Evolutionary conservation across 2,888 invertebrate genomes (phyloP).

Genomic region (Lasius platythorax): DNA sequence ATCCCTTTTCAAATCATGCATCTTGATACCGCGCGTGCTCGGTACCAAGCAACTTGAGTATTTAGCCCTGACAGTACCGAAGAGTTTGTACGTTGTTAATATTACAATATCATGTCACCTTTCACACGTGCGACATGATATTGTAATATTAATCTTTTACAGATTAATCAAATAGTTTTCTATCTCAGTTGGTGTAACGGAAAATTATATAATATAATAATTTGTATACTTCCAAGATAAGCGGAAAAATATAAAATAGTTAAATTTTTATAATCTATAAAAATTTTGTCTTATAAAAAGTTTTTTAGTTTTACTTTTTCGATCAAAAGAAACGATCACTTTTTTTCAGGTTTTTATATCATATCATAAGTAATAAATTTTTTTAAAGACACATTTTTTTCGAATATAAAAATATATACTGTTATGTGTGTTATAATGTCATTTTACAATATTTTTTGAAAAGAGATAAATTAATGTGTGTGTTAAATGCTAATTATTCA

Average conservation of each 20-base stretch:
- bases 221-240: neutral
- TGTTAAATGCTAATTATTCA: neutral
- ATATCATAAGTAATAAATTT: neutral
- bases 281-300: neutral
- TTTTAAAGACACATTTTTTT: neutral
- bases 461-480: neutral
- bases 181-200: neutral
- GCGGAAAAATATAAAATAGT: neutral
- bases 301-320: neutral
- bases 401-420: neutral
- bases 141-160: neutral
- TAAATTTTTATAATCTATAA: neutral
- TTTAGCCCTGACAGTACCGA: neutral
- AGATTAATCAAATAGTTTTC: neutral
- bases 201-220: constrained; percentile 6
- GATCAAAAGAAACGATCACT: neutral
- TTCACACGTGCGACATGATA: neutral
- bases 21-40: neutral
- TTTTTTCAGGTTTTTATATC: neutral
- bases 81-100: neutral
- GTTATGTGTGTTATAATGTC: too few species aligned
- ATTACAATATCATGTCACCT: too few species aligned
- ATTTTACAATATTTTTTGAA: neutral
- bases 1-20: neutral
- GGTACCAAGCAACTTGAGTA: neutral